Base-by-base conservation (phyloP, 2,113 vertebrate species). In the Myotis brandtii region DNA sequence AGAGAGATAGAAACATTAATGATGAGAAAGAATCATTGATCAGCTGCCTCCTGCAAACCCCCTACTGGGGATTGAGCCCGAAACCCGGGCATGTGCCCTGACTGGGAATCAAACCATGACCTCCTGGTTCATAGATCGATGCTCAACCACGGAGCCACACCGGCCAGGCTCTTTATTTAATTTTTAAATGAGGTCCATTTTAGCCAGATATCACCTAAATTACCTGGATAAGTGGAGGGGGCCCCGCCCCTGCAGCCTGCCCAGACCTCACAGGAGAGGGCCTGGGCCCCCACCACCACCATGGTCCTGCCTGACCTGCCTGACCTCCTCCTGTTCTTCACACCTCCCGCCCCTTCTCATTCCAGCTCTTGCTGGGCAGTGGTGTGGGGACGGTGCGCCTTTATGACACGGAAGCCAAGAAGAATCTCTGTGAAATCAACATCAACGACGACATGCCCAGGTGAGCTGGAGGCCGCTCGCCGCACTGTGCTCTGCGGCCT, bases 371-470 rank as follows among this genome's bases (percentile, higher is more conserved):
- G 84, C 98, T 99, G 89, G 99, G 99, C 94, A 99, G 99, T 13
- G 99, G 99, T 0, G 99, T 99, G 0, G 99, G 99, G 9, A 99
- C 99, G 0, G 99, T 99, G 66, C 99, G 99, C 37, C 99, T 99
- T 5, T 99, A 99, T 9, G 99, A 99, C 95, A 99, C 99, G 0
- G 99, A 99, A 50, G 99, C 99, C 0, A 99, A 99, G 99, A 99
- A 99, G 98, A 99, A 99, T 92, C 99, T 99, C 50, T 99, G 99
- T 72, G 99, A 99, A 97, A 99, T 99, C 98, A 99, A 96, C 95
- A 99, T 99, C 73, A 99, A 99, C 5, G 99, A 99, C 0, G 98
- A 98, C 9, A 99, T 99, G 98, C 99, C 99, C 89, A 99, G 99
- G 99, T 99, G 98, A 97, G 79, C 81, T 5, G 37, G 70, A 43